phyloP scores from a whole-genome alignment of 1,140 invertebrate genomes.

The Drosophila varians region DNA sequence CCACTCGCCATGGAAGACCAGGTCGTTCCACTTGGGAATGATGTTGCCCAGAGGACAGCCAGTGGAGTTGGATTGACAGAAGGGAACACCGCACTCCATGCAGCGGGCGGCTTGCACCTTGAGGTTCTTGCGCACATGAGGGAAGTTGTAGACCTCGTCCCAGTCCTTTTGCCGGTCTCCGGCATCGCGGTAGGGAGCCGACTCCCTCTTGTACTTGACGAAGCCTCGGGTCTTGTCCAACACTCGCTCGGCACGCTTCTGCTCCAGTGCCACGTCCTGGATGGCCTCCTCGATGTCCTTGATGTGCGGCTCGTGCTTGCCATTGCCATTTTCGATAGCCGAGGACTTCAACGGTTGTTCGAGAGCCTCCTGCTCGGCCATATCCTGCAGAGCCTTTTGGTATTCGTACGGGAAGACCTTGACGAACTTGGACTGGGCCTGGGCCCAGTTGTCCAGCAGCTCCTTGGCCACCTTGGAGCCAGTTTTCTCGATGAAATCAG shows the following conservation, averaged over 20 bases:
- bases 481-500: conserved; percentile 95
- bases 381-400: conserved; percentile 93
- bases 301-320: conserved; percentile 84
- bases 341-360: conserved; percentile 80
- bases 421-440: conserved; percentile 91
- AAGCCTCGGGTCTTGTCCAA: conserved; percentile 97
- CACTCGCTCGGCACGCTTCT: conserved; percentile 91
- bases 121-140: conserved; percentile 93
- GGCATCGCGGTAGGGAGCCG: conserved; percentile 91
- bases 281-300: conserved; percentile 95
- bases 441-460: conserved; percentile 93
- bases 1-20: conserved; percentile 98
- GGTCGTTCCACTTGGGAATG: conserved; percentile 99
- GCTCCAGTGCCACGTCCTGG: conserved; percentile 89
- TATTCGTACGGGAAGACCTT: conserved; percentile 99
- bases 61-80: conserved; percentile 96
- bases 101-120: conserved; percentile 97
- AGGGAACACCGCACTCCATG: conserved; percentile 99
- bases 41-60: conserved; percentile 99
- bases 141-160: conserved; percentile 98
- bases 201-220: conserved; percentile 97
- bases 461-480: conserved; percentile 92
- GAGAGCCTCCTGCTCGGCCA: conserved; percentile 86
- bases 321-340: conserved; percentile 84
- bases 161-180: conserved; percentile 95